A percentile compares a stretch with the other conserved stretches of the same genome.
These are phyloP conservation scores for Rhynchonema sp. DNA, from an alignment of 2,888 invertebrate species.

Conservation along the genomic window DNA sequence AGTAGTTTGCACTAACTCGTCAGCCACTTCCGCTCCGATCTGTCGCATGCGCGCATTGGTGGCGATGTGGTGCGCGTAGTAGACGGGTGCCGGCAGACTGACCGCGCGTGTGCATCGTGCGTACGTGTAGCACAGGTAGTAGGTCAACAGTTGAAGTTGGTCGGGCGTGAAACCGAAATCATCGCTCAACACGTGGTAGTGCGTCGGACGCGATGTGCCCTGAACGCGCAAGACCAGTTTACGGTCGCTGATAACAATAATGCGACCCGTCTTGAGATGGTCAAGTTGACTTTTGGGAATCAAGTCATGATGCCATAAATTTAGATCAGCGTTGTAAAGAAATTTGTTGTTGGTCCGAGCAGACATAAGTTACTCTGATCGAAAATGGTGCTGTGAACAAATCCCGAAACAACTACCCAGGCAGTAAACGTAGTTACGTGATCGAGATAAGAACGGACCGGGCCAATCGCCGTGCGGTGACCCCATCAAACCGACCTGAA, in stretches of 20 bases:
- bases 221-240: no score
- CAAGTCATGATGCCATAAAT: no score
- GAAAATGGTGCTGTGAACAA: no score
- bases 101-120: constrained; percentile 50
- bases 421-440: no score
- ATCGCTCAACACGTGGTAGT: constrained; percentile 13
- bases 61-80: constrained; percentile 22
- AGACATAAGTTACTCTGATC: no score
- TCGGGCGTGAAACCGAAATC: constrained; percentile 13
- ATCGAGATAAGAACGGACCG: no score
- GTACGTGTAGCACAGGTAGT: constrained; percentile 55
- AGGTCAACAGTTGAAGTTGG: constrained; percentile 13
- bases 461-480: no score
- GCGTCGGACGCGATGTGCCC: constrained; percentile 10
- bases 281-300: no score
- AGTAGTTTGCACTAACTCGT: not conserved
- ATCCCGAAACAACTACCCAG: no score
- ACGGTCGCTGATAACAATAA: not conserved
- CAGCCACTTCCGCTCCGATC: constrained; percentile 22
- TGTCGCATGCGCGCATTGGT: constrained; percentile 11
- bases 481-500: not conserved
- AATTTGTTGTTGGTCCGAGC: no score
- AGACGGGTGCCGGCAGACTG: constrained; percentile 30
- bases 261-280: not conserved
- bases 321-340: no score